Conservation (phyloP, 2,888 invertebrate genomes). For the Drosophila meridionalis region DNA sequence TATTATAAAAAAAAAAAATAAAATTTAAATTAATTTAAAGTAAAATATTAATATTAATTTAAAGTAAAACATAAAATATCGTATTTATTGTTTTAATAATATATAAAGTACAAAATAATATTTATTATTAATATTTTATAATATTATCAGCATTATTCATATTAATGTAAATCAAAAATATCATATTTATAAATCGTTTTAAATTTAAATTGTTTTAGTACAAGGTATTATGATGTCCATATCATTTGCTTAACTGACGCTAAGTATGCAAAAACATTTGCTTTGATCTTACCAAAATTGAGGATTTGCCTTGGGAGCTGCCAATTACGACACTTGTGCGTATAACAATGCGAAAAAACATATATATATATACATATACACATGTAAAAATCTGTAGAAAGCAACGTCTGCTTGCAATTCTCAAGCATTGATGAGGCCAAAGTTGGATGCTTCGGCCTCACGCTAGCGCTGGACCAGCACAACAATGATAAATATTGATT, state of each 20-base stretch:
- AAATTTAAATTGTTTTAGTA: background rate
- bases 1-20: too few species aligned
- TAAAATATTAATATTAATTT: too few species aligned
- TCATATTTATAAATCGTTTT: too few species aligned
- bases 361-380: background rate
- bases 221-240: conserved; percentile 1
- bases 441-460: conserved; percentile 5
- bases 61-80: too few species aligned
- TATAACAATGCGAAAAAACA: background rate
- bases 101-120: too few species aligned
- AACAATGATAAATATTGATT: conserved; percentile 64
- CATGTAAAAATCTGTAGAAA: background rate
- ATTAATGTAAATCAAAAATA: too few species aligned
- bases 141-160: too few species aligned
- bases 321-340: conserved; percentile 37
- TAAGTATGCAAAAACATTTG: conserved; percentile 2
- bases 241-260: background rate
- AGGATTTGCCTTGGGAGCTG: conserved; percentile 29
- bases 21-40: too few species aligned
- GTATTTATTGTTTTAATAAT: too few species aligned
- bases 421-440: conserved; percentile 20
- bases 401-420: conserved; percentile 27
- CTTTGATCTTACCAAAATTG: conserved; percentile 37
- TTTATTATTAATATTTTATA: too few species aligned
- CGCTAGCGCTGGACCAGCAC: conserved; percentile 2